Base-by-base conservation (phyloP, 1,140 invertebrate species). In the Bathynomus jamesi region DNA sequence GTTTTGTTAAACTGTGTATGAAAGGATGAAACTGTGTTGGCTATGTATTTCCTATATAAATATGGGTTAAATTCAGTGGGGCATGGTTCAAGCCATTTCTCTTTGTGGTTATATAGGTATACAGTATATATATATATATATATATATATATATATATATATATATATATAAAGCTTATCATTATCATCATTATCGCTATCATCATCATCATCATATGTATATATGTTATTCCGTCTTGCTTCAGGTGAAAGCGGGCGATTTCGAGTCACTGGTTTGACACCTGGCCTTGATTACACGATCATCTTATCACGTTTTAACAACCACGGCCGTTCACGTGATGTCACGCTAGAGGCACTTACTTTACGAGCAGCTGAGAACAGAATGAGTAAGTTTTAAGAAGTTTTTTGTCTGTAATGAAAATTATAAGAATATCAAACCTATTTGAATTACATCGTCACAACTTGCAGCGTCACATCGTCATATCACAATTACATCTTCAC, bases 321-420 rank as follows among this genome's bases (percentile, higher is more conserved):
- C 11, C 53, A 61, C 27, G 67, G 67, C 11, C 32, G 46, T 7
- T 61, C 67, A 5, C 29, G 61, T 24, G 46, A 53, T 46, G 13
- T 69, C 3, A 61, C 53, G 60, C 30, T 69, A 61, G 62, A 53
- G 28, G 67, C 67, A 4, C 53, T 69, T 27, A 69, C 67, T 11
- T 28, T 69, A 21, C 32, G 67, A 24, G 67, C 67, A 1, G 67
- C 67, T 28, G 67, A 69, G 53, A 69, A 69, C 28, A 60, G 67
- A 28, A 69, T 69, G 29, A 69, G 67, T 69, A 61, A 46, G 67
- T 69, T 0, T 0, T 66, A n/a, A n/a, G n/a, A n/a, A n/a, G n/a
- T n/a, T n/a, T n/a, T n/a, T n/a, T n/a, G n/a, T n/a, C n/a, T n/a
- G n/a, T n/a, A n/a, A n/a, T n/a, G n/a, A n/a, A n/a, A n/a, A n/a